phyloP scores from a whole-genome alignment of 2,888 invertebrate genomes.

The Chymomyza procnemis region DNA sequence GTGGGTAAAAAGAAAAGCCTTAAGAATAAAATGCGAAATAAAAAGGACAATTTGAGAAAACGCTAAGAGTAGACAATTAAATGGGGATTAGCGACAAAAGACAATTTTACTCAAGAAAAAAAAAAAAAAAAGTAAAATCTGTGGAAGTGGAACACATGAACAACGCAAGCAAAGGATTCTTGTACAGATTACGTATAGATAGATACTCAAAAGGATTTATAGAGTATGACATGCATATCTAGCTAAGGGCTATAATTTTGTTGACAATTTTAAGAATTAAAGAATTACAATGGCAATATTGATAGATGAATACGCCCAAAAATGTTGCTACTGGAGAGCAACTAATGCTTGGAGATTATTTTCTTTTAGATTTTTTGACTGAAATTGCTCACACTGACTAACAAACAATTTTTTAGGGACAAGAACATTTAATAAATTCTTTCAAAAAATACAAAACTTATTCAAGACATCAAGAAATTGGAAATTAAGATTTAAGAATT shows the following conservation, averaged over 20 bases:
- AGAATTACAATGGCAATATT: not conserved
- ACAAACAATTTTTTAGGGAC: no score
- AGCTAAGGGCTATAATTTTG: not conserved
- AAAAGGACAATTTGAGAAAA: slow-evolving; percentile 13
- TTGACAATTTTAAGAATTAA: not conserved
- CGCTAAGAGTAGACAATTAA: slow-evolving; percentile 37
- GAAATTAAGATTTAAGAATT: no score
- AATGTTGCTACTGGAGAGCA: no score
- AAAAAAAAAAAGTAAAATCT: slow-evolving; percentile 18
- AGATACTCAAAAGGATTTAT: not conserved
- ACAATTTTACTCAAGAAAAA: slow-evolving; percentile 19
- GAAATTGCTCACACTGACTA: no score
- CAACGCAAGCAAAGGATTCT: not conserved
- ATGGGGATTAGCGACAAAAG: slow-evolving; percentile 44
- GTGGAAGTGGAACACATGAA: not conserved
- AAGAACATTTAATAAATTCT: no score
- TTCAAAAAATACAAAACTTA: no score
- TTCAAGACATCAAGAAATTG: no score
- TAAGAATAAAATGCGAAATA: not conserved
- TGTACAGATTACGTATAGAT: not conserved
- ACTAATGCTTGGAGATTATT: no score
- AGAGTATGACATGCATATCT: not conserved
- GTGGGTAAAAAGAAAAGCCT: not conserved
- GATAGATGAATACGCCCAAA: no score
- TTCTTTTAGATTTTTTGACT: no score